These are phyloP conservation scores for Drosophila punjabiensis DNA, from an alignment of 1,140 invertebrate species.

Conservation along the genomic window DNA sequence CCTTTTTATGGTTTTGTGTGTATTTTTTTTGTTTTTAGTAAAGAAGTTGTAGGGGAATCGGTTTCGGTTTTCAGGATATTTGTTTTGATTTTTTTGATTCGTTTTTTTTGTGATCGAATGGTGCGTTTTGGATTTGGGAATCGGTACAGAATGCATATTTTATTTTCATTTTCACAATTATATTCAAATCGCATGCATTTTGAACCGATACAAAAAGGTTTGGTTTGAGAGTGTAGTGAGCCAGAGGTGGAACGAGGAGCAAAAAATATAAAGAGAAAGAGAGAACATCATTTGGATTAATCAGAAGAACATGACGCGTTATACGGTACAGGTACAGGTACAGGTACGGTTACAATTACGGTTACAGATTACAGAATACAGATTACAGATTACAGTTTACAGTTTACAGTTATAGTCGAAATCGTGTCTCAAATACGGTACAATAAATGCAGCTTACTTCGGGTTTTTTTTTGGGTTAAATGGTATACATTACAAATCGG, in stretches of 20 bases:
- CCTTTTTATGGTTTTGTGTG: constrained; percentile 86
- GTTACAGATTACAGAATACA: constrained; percentile 52
- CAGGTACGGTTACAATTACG: constrained; percentile 48
- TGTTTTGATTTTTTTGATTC: constrained; percentile 6
- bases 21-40: constrained; percentile 45
- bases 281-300: constrained; percentile 81
- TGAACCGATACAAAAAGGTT: constrained; percentile 57
- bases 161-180: neutral
- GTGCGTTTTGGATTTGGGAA: constrained; percentile 49
- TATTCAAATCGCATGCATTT: constrained; percentile 76
- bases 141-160: constrained; percentile 78
- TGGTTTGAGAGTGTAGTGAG: constrained; percentile 34
- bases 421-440: constrained; percentile 47
- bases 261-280: constrained; percentile 76
- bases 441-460: constrained; percentile 57
- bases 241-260: constrained; percentile 67
- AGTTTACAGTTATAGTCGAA: constrained; percentile 45
- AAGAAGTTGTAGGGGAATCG: constrained; percentile 45
- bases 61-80: constrained; percentile 33
- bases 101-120: constrained; percentile 41
- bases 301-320: constrained; percentile 64
- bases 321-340: constrained; percentile 63
- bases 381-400: constrained; percentile 33
- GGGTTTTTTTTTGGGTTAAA: constrained; percentile 42
- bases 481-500: constrained; percentile 52